Percentiles rank a stretch among this genome's conserved stretches.
phyloP scores from a whole-genome alignment of 2,797 vertebrate species.

The Nyctibius grandis region DNA sequence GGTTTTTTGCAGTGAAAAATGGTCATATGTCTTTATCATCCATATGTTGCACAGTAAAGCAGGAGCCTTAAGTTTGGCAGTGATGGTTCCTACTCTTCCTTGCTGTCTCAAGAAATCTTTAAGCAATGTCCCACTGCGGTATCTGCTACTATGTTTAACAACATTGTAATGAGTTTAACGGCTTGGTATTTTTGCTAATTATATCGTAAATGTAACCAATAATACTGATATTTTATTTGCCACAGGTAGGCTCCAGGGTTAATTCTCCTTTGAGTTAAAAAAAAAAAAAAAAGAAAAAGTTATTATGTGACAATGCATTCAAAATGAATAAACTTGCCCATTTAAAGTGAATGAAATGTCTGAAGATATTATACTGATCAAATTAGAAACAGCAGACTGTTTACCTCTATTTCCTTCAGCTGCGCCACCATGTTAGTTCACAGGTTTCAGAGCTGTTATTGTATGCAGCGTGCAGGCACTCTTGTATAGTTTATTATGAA shows the following conservation, averaged over 20 bases:
- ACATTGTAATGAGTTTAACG: neutral
- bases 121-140: neutral
- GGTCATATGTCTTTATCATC: neutral
- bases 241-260: neutral
- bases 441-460: neutral
- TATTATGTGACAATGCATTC: neutral
- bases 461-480: neutral
- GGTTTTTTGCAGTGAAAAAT: neutral
- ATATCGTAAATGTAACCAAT: neutral
- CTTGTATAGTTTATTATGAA: neutral
- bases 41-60: neutral
- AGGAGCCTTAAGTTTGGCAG: neutral
- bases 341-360: neutral
- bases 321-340: neutral
- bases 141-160: neutral
- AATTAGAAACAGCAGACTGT: neutral
- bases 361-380: neutral
- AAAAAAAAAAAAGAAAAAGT: neutral
- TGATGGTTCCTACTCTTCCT: neutral
- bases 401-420: neutral
- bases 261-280: neutral
- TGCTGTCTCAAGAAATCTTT: neutral
- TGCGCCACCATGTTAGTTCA: neutral
- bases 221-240: neutral
- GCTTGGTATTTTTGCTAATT: neutral